Conservation (phyloP, 2,113 vertebrate genomes). For the Petaurus breviceps region DNA sequence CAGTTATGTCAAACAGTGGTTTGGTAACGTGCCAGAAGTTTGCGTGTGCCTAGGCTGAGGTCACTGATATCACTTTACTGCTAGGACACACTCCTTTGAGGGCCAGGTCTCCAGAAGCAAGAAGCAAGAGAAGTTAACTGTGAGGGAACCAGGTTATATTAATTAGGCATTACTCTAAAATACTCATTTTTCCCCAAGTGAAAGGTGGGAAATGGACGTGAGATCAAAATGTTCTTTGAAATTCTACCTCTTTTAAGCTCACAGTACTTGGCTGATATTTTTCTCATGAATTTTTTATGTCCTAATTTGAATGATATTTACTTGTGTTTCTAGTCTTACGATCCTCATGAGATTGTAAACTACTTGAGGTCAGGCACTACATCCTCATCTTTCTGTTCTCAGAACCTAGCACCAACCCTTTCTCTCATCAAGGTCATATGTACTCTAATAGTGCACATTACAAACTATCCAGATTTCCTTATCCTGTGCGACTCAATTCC, state of each 20-base stretch:
- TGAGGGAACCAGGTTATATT: neutral
- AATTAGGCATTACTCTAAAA: slow-evolving; percentile 33
- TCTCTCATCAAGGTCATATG: neutral
- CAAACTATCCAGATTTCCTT: neutral
- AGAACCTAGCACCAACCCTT: neutral
- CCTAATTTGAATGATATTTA: neutral
- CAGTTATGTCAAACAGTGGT: neutral
- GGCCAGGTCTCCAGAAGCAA: slow-evolving; percentile 20
- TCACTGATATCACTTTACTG: slow-evolving; percentile 33
- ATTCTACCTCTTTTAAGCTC: slow-evolving; percentile 43
- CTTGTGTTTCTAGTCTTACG: neutral
- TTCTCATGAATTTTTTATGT: neutral
- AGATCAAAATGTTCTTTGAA: slow-evolving; percentile 53
- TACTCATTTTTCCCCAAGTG: slow-evolving; percentile 2
- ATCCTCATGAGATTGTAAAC: neutral
- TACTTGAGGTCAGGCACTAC: neutral
- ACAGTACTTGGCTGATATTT: neutral
- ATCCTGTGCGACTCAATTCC: neutral
- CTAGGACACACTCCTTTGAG: neutral
- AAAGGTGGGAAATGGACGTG: slow-evolving; percentile 37
- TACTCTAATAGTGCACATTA: neutral
- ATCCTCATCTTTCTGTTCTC: neutral
- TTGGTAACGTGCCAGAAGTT: slow-evolving; percentile 22
- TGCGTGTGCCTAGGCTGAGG: neutral
- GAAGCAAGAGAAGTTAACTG: neutral